phyloP scores from a whole-genome alignment of 1,140 invertebrate species.

The Pantala flavescens region DNA sequence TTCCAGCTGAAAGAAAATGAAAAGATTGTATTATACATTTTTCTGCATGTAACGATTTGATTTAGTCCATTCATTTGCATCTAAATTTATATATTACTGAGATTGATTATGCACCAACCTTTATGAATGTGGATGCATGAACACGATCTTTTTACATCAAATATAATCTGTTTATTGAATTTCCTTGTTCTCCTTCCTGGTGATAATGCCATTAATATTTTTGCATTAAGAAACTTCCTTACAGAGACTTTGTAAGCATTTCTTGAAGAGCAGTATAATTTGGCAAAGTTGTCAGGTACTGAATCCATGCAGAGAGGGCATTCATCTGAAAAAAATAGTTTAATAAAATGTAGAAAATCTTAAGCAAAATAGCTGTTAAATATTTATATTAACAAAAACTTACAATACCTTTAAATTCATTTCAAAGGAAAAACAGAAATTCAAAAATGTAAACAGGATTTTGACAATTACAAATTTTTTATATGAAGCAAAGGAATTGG shows the following conservation, averaged over 20 bases:
- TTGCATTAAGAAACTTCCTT: background rate
- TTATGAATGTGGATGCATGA: background rate
- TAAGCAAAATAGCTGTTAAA: no score
- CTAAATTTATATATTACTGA: no score
- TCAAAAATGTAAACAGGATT: no score
- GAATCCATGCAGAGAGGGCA: background rate
- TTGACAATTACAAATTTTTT: no score
- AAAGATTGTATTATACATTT: background rate
- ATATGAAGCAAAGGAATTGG: no score
- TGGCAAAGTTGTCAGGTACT: background rate
- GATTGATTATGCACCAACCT: background rate
- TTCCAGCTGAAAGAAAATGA: background rate
- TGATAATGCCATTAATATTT: background rate
- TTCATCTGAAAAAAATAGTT: background rate
- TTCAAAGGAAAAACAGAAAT: no score
- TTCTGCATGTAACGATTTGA: no score
- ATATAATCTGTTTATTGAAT: background rate
- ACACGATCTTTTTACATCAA: background rate
- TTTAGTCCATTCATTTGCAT: no score
- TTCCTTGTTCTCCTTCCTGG: background rate
- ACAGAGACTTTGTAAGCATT: background rate
- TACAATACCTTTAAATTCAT: no score
- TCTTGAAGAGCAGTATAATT: background rate
- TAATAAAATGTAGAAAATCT: background rate
- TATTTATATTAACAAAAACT: no score